Base-by-base conservation (phyloP, 2,797 vertebrate genomes). In the Tamandua tetradactyla region DNA sequence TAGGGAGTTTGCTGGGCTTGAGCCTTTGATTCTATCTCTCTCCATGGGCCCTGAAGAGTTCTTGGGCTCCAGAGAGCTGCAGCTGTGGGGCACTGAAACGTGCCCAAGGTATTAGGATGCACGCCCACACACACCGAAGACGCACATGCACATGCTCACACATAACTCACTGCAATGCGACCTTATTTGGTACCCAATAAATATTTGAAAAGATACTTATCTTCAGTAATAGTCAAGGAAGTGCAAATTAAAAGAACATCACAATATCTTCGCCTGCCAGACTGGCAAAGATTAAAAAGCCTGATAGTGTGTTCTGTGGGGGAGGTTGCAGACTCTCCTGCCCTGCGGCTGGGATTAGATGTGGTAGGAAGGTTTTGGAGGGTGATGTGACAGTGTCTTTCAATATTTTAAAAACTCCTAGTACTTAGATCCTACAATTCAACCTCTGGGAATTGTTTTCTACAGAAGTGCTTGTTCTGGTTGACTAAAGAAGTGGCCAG, bases 201-300 rank as follows among this genome's bases (percentile, higher is more conserved):
- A 57, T 62, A 17, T 15, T 37, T 47, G 71, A 68, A 69, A 74
- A 95, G 76, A 69, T 49, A 40, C 47, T 59, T 94, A 89, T 94
- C 82, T 87, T 87, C 68, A 30, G 27, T 35, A 57, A 87, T 81
- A 62, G 68, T 40, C 71, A 71, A 84, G 59, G 61, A 88, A 87
- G 37, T 84, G 35, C 35, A 92, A 44, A 59, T 35, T 84, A 90
- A 69, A 93, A 83, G 15, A 8, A 20, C 57, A 6, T 3, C 52
- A n/a, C 61, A 47, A 59, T 47, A 9, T 55, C 74, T 91, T 86
- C 86, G 55, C 49, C 7, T 74, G 12, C 88, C 68, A 57, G 52
- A 78, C 32, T 62, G 49, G 11, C 82, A 88, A 22, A 95, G 83
- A 94, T 92, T 27, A 30, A 44, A 75, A 76, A 44, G 57, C 23